Evolutionary conservation across 2,888 invertebrate species (phyloP).

Genomic region (Metallyticus violacea): DNA sequence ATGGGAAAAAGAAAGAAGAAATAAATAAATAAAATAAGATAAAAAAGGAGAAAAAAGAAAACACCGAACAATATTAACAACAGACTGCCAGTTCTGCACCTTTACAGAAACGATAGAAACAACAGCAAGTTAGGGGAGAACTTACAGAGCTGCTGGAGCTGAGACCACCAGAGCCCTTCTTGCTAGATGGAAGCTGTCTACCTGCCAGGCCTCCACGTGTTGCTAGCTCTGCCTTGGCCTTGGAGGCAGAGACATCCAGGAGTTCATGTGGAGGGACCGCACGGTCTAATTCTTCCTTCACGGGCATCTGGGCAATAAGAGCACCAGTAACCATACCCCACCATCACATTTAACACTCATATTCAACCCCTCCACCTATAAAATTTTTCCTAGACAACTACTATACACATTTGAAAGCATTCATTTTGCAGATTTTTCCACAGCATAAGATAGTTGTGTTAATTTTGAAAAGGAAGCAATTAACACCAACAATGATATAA

Average conservation of each 20-base stretch:
- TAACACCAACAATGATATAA: neutral
- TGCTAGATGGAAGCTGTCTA: slow-evolving; percentile 59
- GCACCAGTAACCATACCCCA: slow-evolving; percentile 10
- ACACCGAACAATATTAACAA: neutral
- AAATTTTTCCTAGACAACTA: neutral
- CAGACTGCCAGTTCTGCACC: neutral
- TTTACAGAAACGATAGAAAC: no score
- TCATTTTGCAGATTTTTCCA: neutral
- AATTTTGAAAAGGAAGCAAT: neutral
- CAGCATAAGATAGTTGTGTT: neutral
- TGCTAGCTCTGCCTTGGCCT: slow-evolving; percentile 83
- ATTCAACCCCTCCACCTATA: neutral
- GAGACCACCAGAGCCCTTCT: slow-evolving; percentile 43
- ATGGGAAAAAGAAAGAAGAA: neutral
- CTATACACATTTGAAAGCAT: slow-evolving; percentile 42
- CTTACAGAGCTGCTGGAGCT: slow-evolving; percentile 65
- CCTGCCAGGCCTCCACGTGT: slow-evolving; percentile 67
- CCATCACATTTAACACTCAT: neutral
- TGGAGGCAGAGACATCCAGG: slow-evolving; percentile 82
- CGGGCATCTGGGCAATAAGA: slow-evolving; percentile 49
- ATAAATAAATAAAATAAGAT: no score
- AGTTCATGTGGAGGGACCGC: slow-evolving; percentile 85
- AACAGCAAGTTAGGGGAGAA: neutral
- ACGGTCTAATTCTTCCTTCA: slow-evolving; percentile 71
- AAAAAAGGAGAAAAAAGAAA: no score